phyloP scores from a whole-genome alignment of 2,888 invertebrate species.

The Ganaspis brasiliensis region DNA sequence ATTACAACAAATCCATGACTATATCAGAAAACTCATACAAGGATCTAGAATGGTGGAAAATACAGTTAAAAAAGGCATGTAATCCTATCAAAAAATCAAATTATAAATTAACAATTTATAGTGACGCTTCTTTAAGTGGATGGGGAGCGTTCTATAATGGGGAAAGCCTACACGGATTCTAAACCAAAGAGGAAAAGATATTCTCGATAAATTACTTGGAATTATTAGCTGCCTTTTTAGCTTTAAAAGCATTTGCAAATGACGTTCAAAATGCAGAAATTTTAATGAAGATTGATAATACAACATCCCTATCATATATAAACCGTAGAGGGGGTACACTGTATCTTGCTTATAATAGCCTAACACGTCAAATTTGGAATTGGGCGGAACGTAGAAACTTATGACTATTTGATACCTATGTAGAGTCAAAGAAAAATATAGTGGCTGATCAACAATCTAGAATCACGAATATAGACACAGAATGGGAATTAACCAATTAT shows the following conservation, averaged over 20 bases:
- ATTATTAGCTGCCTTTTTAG: conserved; percentile 10
- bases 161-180: not conserved
- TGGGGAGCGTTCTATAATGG: conserved; percentile 26
- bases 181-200: not conserved
- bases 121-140: conserved; percentile 41
- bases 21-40: conserved; percentile 10
- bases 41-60: conserved; percentile 45
- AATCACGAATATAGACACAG: not conserved
- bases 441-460: conserved; percentile 32
- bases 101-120: conserved; percentile 42
- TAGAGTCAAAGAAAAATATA: conserved; percentile 34
- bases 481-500: no score
- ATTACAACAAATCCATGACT: conserved; percentile 18
- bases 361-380: conserved; percentile 16
- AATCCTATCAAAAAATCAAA: conserved; percentile 29
- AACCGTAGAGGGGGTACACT: conserved; percentile 40
- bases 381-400: conserved; percentile 30
- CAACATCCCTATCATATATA: conserved; percentile 47
- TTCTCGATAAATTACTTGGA: conserved; percentile 23
- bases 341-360: not conserved
- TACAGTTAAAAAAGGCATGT: conserved; percentile 9
- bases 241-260: not conserved
- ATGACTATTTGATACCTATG: conserved; percentile 41
- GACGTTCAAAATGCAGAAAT: conserved; percentile 18
- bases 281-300: conserved; percentile 45